Base-by-base conservation (phyloP, 2,113 vertebrate genomes). In the Labeo catla region DNA sequence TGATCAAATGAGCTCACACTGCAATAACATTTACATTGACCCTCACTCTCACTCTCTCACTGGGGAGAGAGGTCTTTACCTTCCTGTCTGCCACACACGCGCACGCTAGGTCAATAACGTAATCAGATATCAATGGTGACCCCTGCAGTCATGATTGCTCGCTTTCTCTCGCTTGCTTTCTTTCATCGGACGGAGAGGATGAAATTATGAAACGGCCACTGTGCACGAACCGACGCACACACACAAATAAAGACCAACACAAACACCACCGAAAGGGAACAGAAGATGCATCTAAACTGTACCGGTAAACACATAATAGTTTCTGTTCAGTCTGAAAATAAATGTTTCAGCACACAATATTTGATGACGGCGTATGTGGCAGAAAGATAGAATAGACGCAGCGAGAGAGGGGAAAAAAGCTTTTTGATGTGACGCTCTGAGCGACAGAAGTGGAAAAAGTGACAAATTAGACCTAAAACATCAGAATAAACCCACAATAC, bases 21-120 rank as follows among this genome's bases (percentile, higher is more conserved):
- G 94, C 95, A 96, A 95, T 95, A 96, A 95, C 95, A 95, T 95
- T 96, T 95, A 96, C 94, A 95, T 95, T 95, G 95, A 94, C 94
- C 93, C 93, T 90, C 89, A 89, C 86, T 86, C 70, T 85, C 87
- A 54, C 70, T 77, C 76, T 57, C 84, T 76, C 80, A 54, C 73
- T 86, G 43, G 81, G 81, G 81, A 84, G 81, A 84, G 52, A 59
- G 81, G 81, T 82, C 82, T 80, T 85, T 87, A 63, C 43, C 87
- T 54, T 88, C 61, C 88, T 89, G 84, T 83, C 88, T 88, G 63
- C 70, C 83, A 88, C 90, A 89, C 73, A 36, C 81, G 57, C 86
- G 88, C 89, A 86, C 81, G 87, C 89, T 91, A 84, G 88, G 94
- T 95, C 95, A 94, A 94, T 95, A 95, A 94, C 94, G 93, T 95